Evolutionary conservation across 1,140 invertebrate genomes (phyloP).

Genomic region (Lineus longissimus): DNA sequence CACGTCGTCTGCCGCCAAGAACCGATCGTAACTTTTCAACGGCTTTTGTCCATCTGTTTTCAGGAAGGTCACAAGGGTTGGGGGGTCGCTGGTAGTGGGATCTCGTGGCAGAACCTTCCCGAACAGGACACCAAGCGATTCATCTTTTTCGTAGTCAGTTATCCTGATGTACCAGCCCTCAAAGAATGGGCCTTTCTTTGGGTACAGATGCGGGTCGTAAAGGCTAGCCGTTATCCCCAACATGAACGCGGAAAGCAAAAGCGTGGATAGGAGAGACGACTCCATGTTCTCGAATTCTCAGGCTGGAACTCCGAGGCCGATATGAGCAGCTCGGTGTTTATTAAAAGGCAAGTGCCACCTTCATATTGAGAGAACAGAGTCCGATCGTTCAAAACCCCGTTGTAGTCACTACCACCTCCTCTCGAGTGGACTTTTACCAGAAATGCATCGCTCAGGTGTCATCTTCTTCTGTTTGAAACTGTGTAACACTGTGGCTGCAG

Average conservation of each 20-base stretch:
- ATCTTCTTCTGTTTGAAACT: no score
- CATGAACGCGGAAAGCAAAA: neutral
- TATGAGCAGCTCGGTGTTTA: no score
- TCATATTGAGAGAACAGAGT: no score
- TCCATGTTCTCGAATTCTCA: no score
- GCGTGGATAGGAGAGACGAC: no score
- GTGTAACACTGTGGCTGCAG: no score
- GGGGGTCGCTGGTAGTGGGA: neutral
- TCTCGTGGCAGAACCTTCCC: neutral
- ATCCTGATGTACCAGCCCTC: constrained; percentile 27
- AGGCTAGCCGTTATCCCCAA: neutral
- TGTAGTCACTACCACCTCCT: no score
- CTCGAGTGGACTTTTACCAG: no score
- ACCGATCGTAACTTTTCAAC: neutral
- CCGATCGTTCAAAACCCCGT: no score
- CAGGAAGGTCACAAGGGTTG: neutral
- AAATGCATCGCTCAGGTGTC: no score
- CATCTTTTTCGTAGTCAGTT: constrained; percentile 7
- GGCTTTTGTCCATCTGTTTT: neutral
- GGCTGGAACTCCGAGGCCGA: no score
- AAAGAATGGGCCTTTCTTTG: constrained; percentile 22
- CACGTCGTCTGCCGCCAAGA: neutral
- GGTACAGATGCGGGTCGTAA: constrained; percentile 25
- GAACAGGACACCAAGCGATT: neutral
- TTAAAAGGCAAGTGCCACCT: no score